Conservation (phyloP, 2,113 vertebrate species). For the Dasypus novemcinctus region DNA sequence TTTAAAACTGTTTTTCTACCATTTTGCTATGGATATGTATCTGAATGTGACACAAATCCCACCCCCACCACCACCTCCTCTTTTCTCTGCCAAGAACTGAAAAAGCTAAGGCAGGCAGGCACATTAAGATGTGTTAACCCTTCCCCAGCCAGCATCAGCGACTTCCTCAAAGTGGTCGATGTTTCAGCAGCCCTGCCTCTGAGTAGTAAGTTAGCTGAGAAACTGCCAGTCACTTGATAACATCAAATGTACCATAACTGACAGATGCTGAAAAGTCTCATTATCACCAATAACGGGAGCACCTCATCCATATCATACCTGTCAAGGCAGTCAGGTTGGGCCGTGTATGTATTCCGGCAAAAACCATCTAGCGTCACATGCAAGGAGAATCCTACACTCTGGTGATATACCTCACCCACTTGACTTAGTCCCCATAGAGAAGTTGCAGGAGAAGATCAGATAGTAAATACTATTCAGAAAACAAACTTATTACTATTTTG, state of each 20-base stretch:
- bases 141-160: neutral
- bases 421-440: neutral
- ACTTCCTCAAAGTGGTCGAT: neutral
- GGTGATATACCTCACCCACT: neutral
- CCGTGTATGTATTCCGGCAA: neutral
- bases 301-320: conserved; percentile 69
- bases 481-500: neutral
- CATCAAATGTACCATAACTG: conserved; percentile 68
- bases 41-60: conserved; percentile 52
- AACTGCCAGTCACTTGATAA: conserved; percentile 47
- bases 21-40: conserved; percentile 47
- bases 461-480: neutral
- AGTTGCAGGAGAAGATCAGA: neutral
- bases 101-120: conserved; percentile 41
- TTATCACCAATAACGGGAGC: conserved; percentile 65
- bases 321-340: conserved; percentile 67
- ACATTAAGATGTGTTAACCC: conserved; percentile 44
- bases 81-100: conserved; percentile 10
- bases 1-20: conserved; percentile 65
- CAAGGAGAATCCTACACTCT: neutral
- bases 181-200: conserved; percentile 42
- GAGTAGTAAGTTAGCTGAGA: conserved; percentile 30
- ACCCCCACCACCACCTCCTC: conserved; percentile 37
- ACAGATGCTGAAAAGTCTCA: conserved; percentile 70
- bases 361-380: neutral